Conservation (phyloP, 2,113 vertebrate genomes). For the Piprites chloris region DNA sequence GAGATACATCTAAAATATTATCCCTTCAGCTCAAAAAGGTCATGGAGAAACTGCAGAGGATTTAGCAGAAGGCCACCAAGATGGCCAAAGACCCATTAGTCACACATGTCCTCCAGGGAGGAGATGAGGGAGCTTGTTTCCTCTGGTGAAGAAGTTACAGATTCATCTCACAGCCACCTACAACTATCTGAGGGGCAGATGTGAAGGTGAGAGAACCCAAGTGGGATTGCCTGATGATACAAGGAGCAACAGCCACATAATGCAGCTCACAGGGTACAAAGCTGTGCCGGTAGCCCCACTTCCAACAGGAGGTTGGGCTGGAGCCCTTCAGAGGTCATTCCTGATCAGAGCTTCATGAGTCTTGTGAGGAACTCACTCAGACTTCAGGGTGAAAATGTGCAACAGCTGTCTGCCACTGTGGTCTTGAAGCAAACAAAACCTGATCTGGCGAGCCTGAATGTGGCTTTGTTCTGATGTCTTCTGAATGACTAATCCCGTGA, state of each 20-base stretch:
- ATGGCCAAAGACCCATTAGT: not conserved
- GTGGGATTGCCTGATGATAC: not conserved
- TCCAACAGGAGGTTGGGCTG: not conserved
- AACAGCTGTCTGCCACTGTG: constrained; percentile 46
- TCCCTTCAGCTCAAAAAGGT: not conserved
- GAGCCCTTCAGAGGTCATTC: not conserved
- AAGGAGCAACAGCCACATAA: not conserved
- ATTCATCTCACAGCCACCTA: not conserved
- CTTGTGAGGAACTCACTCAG: not conserved
- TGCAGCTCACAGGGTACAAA: not conserved
- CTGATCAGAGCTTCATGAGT: not conserved
- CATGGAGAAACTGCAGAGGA: not conserved
- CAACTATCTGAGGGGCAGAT: not conserved
- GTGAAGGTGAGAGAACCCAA: not conserved
- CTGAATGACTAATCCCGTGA: constrained; percentile 30
- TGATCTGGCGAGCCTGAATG: constrained; percentile 27
- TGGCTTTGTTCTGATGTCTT: constrained; percentile 54
- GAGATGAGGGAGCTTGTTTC: not conserved
- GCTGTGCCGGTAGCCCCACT: not conserved
- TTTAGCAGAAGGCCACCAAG: not conserved
- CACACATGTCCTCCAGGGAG: not conserved
- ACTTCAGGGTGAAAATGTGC: not conserved
- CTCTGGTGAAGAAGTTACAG: not conserved
- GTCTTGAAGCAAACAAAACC: constrained; percentile 45
- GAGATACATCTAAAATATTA: not conserved